Evolutionary conservation across 2,113 vertebrate genomes (phyloP), one percentile per base, ranked within the genome.

Genomic region (Origma solitaria): DNA sequence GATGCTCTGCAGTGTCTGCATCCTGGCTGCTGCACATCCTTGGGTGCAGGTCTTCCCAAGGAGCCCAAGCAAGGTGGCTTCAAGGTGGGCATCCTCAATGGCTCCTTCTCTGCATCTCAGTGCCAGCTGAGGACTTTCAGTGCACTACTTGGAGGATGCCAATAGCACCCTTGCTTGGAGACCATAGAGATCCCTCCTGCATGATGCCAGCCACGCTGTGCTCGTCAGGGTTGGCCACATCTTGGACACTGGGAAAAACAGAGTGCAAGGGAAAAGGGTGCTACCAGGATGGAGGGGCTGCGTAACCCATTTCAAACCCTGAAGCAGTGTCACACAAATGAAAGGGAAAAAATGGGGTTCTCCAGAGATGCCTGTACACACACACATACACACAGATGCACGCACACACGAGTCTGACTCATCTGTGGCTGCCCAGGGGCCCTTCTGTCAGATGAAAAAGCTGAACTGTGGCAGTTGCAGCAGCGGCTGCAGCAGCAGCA

Each of bases 401-500:
- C 64, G 61, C 56, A 54, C 56, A 47, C 1, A 82, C 42, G 10
- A 92, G 71, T 62, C 70, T 97, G 94, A 96, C 79, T 96, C 96
- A 96, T 93, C 82, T 78, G 86, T 73, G 82, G 80, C 91, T 91
- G 91, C 95, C 95, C 91, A 90, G 90, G 66, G 94, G 85, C 66
- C 86, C 79, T 95, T 84, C 90, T 97, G 95, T 97, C 94, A 92
- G 84, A 95, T 38, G 76, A 91, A 47, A 86, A 94, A 92, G 82
- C 91, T 82, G 95, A 91, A 35, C 80, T 91, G 45, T 89, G 80
- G 78, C 95, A 96, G 92, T 92, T 90, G 86, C 65, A 72, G 89
- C 92, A 96, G 86, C 7, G 40, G 88, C 93, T 90, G 90, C 82
- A 92, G 84, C 60, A 83, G 95, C 92, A 95, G 89, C 90, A 79